A percentile compares a stretch with the other conserved stretches of the same genome.
phyloP scores from a whole-genome alignment of 2,113 vertebrate species.

The Herpailurus yagouaroundi region DNA sequence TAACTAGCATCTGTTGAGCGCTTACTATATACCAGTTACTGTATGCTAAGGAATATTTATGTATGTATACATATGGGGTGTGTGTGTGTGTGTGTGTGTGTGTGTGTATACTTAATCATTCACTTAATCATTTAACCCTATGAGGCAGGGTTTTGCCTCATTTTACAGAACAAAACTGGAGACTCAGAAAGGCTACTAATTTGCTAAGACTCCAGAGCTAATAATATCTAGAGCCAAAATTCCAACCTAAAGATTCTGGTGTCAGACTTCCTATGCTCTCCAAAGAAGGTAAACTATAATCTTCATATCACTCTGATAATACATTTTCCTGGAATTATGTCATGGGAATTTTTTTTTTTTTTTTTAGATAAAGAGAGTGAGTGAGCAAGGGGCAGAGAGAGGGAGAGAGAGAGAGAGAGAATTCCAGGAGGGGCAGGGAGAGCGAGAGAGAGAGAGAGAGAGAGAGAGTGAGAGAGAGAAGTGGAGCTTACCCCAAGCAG shows the following conservation, averaged over 20 bases:
- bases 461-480: too few species aligned
- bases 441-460: too few species aligned
- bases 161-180: constrained; percentile 8
- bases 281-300: neutral
- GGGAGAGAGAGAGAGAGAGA: too few species aligned
- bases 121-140: neutral
- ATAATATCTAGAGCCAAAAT: neutral
- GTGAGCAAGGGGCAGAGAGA: too few species aligned
- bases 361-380: too few species aligned
- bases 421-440: too few species aligned
- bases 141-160: neutral
- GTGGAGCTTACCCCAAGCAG: too few species aligned
- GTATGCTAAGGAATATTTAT: neutral
- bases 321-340: neutral
- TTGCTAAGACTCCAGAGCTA: constrained; percentile 32
- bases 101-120: neutral
- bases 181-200: neutral
- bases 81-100: too few species aligned
- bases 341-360: neutral
- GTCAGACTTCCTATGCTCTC: neutral
- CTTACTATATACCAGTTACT: neutral
- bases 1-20: neutral
- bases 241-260: neutral
- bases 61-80: neutral
- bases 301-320: neutral